These are phyloP conservation scores for Papio anubis DNA, from an alignment of 2,113 vertebrate species.

Conservation along the genomic window DNA sequence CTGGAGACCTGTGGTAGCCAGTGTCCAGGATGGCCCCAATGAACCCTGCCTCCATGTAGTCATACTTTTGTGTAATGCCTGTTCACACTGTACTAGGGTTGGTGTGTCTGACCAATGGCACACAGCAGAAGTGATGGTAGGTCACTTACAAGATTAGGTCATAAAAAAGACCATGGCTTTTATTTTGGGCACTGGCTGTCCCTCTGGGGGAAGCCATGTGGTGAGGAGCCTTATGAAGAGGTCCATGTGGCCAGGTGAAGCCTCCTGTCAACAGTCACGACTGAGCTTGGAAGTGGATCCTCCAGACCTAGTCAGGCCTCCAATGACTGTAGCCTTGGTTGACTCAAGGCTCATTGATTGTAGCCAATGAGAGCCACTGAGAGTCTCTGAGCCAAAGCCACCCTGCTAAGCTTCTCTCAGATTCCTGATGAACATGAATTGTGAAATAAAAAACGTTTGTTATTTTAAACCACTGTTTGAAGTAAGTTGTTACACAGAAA, in stretches of 20 bases:
- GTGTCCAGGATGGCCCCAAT: background rate
- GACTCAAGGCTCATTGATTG: background rate
- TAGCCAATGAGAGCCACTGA: background rate
- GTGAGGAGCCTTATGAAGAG: background rate
- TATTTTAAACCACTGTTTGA: background rate
- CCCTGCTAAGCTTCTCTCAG: background rate
- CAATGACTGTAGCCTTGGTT: background rate
- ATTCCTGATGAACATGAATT: background rate
- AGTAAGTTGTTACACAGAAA: background rate
- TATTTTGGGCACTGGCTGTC: no score
- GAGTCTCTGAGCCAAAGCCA: background rate
- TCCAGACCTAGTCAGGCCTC: background rate
- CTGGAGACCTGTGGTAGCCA: background rate
- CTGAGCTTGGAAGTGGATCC: background rate
- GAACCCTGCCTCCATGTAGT: background rate
- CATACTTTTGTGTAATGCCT: background rate
- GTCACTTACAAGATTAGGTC: background rate
- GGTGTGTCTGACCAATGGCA: background rate
- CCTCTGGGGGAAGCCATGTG: background rate
- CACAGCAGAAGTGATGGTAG: background rate
- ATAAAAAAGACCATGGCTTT: background rate
- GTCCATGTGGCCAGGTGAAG: background rate
- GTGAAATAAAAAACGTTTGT: background rate
- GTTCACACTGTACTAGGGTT: background rate
- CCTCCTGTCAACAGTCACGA: background rate